Base-by-base conservation (phyloP, 2,797 vertebrate genomes). In the Acrossocheilus fasciatus region DNA sequence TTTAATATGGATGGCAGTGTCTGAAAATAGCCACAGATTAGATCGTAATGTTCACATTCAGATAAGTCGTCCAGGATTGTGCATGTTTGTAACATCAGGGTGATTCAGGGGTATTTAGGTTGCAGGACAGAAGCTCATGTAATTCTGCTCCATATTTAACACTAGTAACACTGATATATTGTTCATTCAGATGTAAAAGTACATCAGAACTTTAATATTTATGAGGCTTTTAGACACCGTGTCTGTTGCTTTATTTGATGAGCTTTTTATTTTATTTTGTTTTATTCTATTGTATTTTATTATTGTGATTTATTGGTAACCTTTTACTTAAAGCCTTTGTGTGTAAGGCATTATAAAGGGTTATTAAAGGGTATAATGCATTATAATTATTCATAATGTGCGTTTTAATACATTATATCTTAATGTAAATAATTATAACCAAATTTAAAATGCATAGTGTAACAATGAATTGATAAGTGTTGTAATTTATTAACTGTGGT, bases 11-110 rank as follows among this genome's bases (percentile, higher is more conserved):
- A 69, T 47, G 77, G 4, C 45, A 18, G 34, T 34, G 57, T 92
- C 83, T 90, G 52, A 90, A 91, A 74, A 88, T 59, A 89, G 84
- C 26, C 50, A 84, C 62, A 75, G 87, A 92, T 94, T 92, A 90
- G 79, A 87, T 88, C 57, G 78, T 78, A 82, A 83, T 57, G 81
- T 84, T 89, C 80, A 89, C 76, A 89, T 81, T 85, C 68, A 87
- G 87, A 82, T 88, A 74, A 90, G 74, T 89, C 62, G 6, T 92
- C 84, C 88, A 69, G 89, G 89, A 86, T 82, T 76, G 84, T 87
- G 83, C 82, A 43, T 17, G 64, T 91, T 89, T 84, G 84, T 91
- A 79, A 91, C 89, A 90, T 91, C 84, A 91, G 86, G 68, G 84
- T 92, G 62, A 69, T 41, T 66, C 74, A 12, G 47, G 36, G 36